Evolutionary conservation across 2,888 invertebrate species (phyloP), one percentile per base, ranked within the genome.

Genomic region (Scaptomyza parva): DNA sequence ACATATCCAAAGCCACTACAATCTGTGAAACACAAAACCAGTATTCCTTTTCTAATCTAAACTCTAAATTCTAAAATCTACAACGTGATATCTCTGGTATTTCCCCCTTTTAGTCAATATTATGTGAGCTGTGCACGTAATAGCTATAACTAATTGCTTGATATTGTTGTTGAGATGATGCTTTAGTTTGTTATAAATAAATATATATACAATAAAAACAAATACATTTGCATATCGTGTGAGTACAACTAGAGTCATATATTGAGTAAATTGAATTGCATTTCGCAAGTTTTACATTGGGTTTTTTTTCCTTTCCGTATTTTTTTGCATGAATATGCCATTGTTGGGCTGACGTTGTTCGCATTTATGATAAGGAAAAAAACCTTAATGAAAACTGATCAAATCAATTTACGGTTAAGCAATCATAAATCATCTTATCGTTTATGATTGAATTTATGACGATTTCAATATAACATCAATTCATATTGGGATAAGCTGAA

Each of bases 381-480:
- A 17, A 17, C 6, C 18, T 40, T 24, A 61, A 63, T 61, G 43
- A 44, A 61, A 45, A 7, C 30, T 7, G 8, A 33, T 24, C 22
- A 20, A 40, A 40, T 60, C 3, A 35, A 41, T 61, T 35, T 35
- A 28, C 4, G 24, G 5, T 33, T 17, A 11, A 0, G 14, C 8
- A 17, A 44, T 44, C 40, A 28, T 44, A 66, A 60, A 71, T 40
- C 35, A 43, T 43, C 7, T n/a, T 43, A 40, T 47, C 41, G 28
- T 18, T 35, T 51, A 20, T 14, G 11, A 28, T 26, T 11, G 3
- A 14, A 35, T 64, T 62, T 35, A 40, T 39, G 37, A 20, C 55
- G 1, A 14, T 22, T 57, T n/a, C n/a, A n/a, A n/a, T n/a, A n/a
- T n/a, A n/a, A n/a, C n/a, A n/a, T n/a, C n/a, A n/a, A n/a, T n/a